Percentiles rank a stretch among this genome's conserved stretches.
Conservation (phyloP, 2,888 invertebrate species). For the Ramazzottius varieornatus region DNA sequence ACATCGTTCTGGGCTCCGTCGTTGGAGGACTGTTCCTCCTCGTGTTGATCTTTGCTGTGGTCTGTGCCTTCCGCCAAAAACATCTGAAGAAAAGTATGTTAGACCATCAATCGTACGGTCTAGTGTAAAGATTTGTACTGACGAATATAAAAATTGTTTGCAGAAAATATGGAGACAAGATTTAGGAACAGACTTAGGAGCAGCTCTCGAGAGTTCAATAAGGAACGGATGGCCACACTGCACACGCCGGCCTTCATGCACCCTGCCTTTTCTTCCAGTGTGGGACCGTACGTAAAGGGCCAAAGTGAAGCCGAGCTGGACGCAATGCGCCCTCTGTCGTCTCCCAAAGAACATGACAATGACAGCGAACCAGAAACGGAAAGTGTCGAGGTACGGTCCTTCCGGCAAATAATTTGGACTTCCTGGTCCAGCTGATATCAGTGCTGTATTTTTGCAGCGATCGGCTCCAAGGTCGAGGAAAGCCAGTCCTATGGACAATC, state of each 20-base stretch:
- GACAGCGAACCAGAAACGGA: conserved; percentile 2
- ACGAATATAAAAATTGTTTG: too few relatives aligned
- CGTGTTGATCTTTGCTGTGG: not conserved
- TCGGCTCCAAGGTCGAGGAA: not conserved
- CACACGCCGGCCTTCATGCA: not conserved
- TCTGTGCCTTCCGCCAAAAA: not conserved
- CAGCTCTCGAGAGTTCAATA: not conserved
- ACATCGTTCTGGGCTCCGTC: not conserved
- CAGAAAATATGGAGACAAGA: too few relatives aligned
- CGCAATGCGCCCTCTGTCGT: not conserved
- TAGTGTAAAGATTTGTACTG: too few relatives aligned
- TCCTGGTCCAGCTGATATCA: too few relatives aligned
- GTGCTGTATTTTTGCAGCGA: not conserved
- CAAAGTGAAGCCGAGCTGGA: not conserved
- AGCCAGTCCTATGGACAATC: conserved; percentile 2
- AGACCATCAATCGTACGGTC: not conserved
- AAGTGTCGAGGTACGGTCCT: not conserved
- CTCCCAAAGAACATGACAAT: not conserved
- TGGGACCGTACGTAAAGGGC: not conserved
- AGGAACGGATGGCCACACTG: not conserved
- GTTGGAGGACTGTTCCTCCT: not conserved
- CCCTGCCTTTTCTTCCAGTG: not conserved
- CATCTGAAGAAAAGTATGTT: not conserved
- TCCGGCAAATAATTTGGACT: not conserved
- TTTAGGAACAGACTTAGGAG: not conserved